A percentile compares a stretch with the other conserved stretches of the same genome.
phyloP scores from a whole-genome alignment of 1,140 invertebrate genomes.

The Tetramorium alpestre region DNA sequence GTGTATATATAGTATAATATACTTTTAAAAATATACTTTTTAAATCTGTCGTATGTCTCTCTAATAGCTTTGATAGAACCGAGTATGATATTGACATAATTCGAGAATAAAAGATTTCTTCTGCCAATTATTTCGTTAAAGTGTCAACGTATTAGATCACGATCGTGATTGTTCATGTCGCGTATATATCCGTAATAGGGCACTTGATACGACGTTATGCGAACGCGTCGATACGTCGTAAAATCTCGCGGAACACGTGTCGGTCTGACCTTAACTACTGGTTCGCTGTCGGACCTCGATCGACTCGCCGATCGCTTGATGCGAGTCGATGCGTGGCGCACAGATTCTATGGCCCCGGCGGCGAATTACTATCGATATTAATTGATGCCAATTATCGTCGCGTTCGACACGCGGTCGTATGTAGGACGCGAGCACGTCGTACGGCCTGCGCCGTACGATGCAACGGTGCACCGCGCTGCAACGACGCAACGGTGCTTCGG shows the following conservation, averaged over 20 bases:
- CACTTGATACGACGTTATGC: background rate
- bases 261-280: slow-evolving; percentile 53
- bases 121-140: background rate
- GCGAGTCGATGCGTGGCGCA: background rate
- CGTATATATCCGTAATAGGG: background rate
- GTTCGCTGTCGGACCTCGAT: slow-evolving; percentile 62
- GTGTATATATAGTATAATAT: too few relatives aligned
- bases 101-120: background rate
- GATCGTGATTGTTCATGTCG: background rate
- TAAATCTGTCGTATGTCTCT: background rate
- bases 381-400: slow-evolving; percentile 83
- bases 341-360: slow-evolving; percentile 46
- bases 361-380: slow-evolving; percentile 83
- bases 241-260: slow-evolving; percentile 5
- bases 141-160: background rate
- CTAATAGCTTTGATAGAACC: background rate
- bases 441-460: slow-evolving; percentile 8
- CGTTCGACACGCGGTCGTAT: slow-evolving; percentile 57
- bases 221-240: slow-evolving; percentile 69
- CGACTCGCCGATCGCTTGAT: slow-evolving; percentile 53
- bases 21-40: too few relatives aligned
- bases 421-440: slow-evolving; percentile 58
- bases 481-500: slow-evolving; percentile 67
- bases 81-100: background rate
- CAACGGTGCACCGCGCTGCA: slow-evolving; percentile 46